Conservation (phyloP, 2,888 invertebrate species). For the Oscheius sp. region DNA sequence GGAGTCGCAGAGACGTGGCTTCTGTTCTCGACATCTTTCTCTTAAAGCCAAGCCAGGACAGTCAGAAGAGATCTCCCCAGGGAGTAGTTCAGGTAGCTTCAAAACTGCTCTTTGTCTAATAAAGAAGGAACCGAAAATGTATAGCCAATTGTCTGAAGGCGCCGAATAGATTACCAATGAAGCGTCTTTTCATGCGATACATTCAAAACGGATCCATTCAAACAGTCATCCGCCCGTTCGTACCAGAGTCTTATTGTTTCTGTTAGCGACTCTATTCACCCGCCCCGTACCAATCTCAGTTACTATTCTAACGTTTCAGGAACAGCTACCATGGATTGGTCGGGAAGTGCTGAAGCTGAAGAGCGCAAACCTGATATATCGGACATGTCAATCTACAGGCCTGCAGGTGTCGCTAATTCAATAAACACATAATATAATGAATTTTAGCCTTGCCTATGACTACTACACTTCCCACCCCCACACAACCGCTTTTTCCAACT, state of each 20-base stretch:
- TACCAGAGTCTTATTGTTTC: slow-evolving; percentile 16
- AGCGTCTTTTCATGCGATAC: slow-evolving; percentile 6
- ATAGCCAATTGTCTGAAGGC: background rate
- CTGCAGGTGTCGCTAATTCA: slow-evolving; percentile 14
- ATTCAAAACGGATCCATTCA: slow-evolving; percentile 11
- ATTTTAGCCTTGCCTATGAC: slow-evolving; percentile 24
- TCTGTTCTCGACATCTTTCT: slow-evolving; percentile 93
- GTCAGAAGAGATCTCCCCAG: slow-evolving; percentile 45
- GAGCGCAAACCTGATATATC: slow-evolving; percentile 12
- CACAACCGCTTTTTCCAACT: slow-evolving; percentile 6
- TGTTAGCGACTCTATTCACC: background rate
- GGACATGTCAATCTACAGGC: slow-evolving; percentile 14
- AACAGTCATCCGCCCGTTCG: slow-evolving; percentile 20
- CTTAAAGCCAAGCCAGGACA: slow-evolving; percentile 75
- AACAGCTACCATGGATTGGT: slow-evolving; percentile 16
- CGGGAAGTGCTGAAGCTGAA: background rate
- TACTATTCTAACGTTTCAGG: background rate
- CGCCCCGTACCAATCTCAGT: background rate
- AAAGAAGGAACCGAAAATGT: slow-evolving; percentile 2
- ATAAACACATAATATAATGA: no score
- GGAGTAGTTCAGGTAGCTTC: slow-evolving; percentile 39
- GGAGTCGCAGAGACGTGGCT: slow-evolving; percentile 95
- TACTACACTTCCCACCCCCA: slow-evolving; percentile 16
- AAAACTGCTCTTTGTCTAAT: background rate
- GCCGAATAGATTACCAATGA: slow-evolving; percentile 6